These are phyloP conservation scores for Alectoris magna DNA, from an alignment of 2,797 vertebrate species.

Conservation along the genomic window DNA sequence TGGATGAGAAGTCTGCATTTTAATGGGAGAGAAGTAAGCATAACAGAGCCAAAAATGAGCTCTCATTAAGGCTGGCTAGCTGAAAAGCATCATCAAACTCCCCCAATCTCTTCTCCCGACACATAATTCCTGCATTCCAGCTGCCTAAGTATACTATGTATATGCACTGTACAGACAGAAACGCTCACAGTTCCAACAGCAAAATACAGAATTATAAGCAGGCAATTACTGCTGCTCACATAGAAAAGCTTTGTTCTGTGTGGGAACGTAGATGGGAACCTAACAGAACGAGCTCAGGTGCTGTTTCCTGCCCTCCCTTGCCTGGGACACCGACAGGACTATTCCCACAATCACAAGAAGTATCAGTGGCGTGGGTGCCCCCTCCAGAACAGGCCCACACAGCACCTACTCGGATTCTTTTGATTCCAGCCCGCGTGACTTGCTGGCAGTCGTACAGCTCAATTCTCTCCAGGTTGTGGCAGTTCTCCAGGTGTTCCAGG, in stretches of 20 bases:
- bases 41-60: background rate
- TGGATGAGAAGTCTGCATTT: background rate
- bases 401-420: slow-evolving; percentile 88
- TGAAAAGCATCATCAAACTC: background rate
- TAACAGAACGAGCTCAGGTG: background rate
- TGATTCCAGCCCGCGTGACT: slow-evolving; percentile 92
- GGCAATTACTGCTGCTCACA: background rate
- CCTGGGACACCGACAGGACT: background rate
- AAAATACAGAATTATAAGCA: background rate
- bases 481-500: slow-evolving; percentile 91
- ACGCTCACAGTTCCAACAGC: background rate
- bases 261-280: background rate
- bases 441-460: slow-evolving; percentile 95
- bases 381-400: accelerated
- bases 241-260: background rate
- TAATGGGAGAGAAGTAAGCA: background rate
- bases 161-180: background rate
- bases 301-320: background rate
- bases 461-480: slow-evolving; percentile 90
- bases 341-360: background rate
- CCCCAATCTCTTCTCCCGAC: background rate
- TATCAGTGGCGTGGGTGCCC: background rate
- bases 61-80: accelerated
- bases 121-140: accelerated
- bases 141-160: background rate